These are phyloP conservation scores for Podilymbus podiceps DNA, from an alignment of 2,113 vertebrate genomes.

Conservation along the genomic window DNA sequence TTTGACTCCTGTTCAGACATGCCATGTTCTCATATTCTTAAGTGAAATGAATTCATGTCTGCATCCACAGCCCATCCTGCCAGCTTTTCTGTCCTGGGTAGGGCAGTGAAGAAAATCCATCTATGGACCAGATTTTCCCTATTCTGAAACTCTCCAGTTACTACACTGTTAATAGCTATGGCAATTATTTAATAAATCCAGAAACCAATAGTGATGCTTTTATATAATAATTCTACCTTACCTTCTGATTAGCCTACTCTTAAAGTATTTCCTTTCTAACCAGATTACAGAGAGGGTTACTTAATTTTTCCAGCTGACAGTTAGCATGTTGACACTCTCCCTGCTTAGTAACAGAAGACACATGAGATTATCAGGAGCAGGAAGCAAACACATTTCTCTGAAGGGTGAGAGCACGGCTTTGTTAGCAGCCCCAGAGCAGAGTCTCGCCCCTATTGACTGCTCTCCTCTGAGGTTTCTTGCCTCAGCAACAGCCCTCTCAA, in stretches of 20 bases:
- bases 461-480: conserved; percentile 9
- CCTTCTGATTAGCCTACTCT: not conserved
- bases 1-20: not conserved
- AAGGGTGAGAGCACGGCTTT: not conserved
- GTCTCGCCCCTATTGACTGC: not conserved
- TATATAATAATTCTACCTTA: not conserved
- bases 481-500: not conserved
- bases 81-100: not conserved
- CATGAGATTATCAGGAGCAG: conserved; percentile 8
- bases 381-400: conserved; percentile 3
- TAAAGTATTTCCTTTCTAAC: conserved; percentile 27
- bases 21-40: not conserved
- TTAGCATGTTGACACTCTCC: conserved; percentile 1
- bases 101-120: not conserved
- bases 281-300: conserved; percentile 1
- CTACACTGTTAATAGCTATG: not conserved
- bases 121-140: not conserved
- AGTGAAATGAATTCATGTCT: not conserved
- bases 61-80: not conserved
- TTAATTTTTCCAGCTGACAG: conserved; percentile 29
- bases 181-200: conserved; percentile 7
- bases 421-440: not conserved
- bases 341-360: conserved; percentile 44
- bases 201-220: not conserved
- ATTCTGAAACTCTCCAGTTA: not conserved